A percentile compares a stretch with the other conserved stretches of the same genome.
Evolutionary conservation across 53 echinoderm and acorn worm species (phyloP).

Genomic region (Patiria pectinifera): DNA sequence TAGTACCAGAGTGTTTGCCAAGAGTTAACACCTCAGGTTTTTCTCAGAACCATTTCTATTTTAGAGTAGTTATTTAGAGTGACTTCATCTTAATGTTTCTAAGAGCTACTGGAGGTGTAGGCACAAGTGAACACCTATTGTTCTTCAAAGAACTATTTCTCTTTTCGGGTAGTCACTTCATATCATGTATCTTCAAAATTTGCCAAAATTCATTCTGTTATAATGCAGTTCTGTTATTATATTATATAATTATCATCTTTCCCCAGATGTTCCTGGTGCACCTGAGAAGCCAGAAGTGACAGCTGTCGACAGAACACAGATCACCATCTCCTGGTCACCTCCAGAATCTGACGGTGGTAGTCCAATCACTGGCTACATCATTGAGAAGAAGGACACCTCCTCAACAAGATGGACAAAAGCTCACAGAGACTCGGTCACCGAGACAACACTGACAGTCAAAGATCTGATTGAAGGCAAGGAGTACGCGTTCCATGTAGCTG

Average conservation of each 20-base stretch:
- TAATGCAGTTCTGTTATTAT: too few species aligned
- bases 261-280: slow-evolving; percentile 72
- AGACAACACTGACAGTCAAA: slow-evolving; percentile 75
- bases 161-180: too few species aligned
- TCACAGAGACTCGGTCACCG: slow-evolving; percentile 68
- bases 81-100: too few species aligned
- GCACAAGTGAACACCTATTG: too few species aligned
- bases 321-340: slow-evolving; percentile 79
- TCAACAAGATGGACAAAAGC: slow-evolving; percentile 83
- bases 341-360: slow-evolving; percentile 88
- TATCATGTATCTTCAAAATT: too few species aligned
- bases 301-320: slow-evolving; percentile 63
- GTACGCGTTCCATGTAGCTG: slow-evolving; percentile 90
- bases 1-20: too few species aligned
- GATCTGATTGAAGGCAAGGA: slow-evolving; percentile 82
- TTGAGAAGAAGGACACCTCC: slow-evolving; percentile 83
- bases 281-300: slow-evolving; percentile 80
- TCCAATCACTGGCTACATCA: slow-evolving; percentile 79
- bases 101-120: too few species aligned
- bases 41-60: too few species aligned
- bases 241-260: neutral
- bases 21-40: neutral
- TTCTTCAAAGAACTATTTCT: too few species aligned
- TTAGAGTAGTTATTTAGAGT: too few species aligned
- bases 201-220: neutral